Evolutionary conservation across 2,797 vertebrate species (phyloP).

Genomic region (Anguilla pacifica): DNA sequence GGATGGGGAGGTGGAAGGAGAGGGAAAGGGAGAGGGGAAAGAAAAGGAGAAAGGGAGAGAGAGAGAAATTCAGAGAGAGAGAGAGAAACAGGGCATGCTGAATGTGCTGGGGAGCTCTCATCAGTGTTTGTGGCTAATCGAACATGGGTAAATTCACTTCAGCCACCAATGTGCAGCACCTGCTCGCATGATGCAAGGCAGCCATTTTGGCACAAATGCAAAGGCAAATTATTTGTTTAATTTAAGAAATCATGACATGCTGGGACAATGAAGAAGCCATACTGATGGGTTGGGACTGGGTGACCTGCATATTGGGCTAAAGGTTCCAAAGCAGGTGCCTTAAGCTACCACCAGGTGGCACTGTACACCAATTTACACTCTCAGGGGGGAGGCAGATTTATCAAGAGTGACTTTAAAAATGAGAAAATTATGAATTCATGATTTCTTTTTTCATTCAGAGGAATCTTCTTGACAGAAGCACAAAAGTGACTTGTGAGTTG

Average conservation of each 20-base stretch:
- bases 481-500: conserved; percentile 28
- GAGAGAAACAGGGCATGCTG: neutral
- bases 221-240: neutral
- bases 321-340: conserved; percentile 12
- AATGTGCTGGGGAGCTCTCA: neutral
- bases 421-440: conserved; percentile 21
- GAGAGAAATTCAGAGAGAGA: neutral
- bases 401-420: conserved; percentile 22
- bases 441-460: conserved; percentile 18
- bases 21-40: neutral
- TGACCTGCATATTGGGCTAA: neutral
- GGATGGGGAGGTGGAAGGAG: neutral
- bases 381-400: conserved; percentile 22
- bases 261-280: neutral
- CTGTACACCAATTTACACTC: conserved; percentile 33
- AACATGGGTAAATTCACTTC: neutral
- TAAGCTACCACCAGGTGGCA: conserved; percentile 40
- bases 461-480: conserved; percentile 15
- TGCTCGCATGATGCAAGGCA: neutral
- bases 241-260: neutral
- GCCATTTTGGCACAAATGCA: neutral
- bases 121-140: neutral
- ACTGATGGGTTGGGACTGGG: neutral
- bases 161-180: neutral
- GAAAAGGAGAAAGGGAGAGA: neutral